Conservation (phyloP, 1,140 invertebrate species). For the Papilio xuthus region DNA sequence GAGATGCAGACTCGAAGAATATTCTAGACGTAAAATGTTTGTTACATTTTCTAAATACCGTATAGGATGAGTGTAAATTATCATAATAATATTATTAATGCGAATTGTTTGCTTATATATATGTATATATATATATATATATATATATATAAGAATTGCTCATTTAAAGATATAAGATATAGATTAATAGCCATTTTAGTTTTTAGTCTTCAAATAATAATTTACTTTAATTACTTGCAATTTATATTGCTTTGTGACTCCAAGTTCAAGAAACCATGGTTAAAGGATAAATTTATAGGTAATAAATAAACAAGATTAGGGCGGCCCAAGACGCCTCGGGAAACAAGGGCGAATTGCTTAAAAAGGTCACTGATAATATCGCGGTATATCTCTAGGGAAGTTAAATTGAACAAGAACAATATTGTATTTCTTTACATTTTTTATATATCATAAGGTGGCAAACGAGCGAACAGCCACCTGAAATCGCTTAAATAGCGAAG, state of each 20-base stretch:
- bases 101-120: too few relatives aligned
- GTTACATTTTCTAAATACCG: background rate
- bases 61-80: background rate
- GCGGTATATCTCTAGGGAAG: slow-evolving; percentile 5
- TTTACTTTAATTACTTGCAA: background rate
- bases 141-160: too few relatives aligned
- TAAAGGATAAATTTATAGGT: slow-evolving; percentile 10
- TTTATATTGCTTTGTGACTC: background rate
- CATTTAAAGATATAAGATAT: too few relatives aligned
- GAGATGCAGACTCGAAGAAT: slow-evolving; percentile 21
- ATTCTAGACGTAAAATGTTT: slow-evolving; percentile 8
- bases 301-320: slow-evolving; percentile 14
- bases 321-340: background rate
- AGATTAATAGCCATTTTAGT: too few relatives aligned
- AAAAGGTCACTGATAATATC: background rate
- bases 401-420: slow-evolving; percentile 2
- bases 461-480: too few relatives aligned
- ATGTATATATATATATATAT: too few relatives aligned
- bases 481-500: too few relatives aligned
- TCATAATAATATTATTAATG: too few relatives aligned
- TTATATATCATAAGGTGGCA: too few relatives aligned
- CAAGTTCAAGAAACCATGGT: background rate
- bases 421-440: background rate
- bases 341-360: slow-evolving; percentile 2
- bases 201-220: too few relatives aligned